Evolutionary conservation across 2,888 invertebrate species (phyloP).

Genomic region (Glyphotaelius pellucidus): DNA sequence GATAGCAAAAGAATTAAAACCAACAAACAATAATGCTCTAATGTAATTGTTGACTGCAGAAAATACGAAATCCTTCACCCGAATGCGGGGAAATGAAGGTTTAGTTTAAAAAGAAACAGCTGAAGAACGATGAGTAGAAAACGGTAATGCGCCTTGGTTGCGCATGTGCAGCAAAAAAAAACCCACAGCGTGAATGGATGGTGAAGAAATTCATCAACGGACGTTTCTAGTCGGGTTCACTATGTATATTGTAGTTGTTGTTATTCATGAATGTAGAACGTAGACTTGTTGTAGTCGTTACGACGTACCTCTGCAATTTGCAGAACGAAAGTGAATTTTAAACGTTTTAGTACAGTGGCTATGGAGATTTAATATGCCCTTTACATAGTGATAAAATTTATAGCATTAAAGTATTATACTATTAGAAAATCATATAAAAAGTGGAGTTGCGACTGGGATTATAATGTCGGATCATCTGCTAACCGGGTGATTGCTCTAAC

Average conservation of each 20-base stretch:
- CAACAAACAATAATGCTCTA: neutral
- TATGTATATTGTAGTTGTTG: neutral
- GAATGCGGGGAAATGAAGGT: neutral
- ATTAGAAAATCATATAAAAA: neutral
- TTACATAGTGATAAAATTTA: neutral
- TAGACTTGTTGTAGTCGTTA: slow-evolving; percentile 12
- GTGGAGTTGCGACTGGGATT: neutral
- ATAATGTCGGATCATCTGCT: neutral
- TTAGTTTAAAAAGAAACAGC: neutral
- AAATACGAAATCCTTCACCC: neutral
- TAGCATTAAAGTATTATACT: neutral
- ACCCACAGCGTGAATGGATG: neutral
- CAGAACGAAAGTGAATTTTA: slow-evolving; percentile 2
- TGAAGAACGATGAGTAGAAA: neutral
- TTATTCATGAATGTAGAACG: slow-evolving; percentile 4
- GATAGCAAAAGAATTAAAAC: neutral
- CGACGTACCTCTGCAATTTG: slow-evolving; percentile 6
- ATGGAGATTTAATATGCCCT: slow-evolving; percentile 4
- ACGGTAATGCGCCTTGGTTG: neutral
- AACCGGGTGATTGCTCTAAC: neutral
- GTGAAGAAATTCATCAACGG: neutral
- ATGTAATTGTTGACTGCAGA: neutral
- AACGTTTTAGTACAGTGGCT: neutral
- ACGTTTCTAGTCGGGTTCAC: neutral
- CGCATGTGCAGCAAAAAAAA: neutral